phyloP scores from a whole-genome alignment of 2,797 vertebrate genomes.

The Lates japonicus region DNA sequence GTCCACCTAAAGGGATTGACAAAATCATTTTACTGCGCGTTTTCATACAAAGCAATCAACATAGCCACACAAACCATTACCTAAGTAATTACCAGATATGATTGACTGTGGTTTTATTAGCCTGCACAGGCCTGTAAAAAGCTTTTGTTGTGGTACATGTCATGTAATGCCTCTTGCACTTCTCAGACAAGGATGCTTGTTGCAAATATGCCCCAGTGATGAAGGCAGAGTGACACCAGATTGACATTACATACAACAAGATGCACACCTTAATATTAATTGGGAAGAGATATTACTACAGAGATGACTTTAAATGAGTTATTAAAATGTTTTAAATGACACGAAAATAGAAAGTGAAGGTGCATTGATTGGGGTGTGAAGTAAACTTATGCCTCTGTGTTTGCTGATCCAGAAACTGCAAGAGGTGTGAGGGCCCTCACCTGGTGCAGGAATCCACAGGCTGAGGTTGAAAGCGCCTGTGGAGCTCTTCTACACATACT shows the following conservation, averaged over 20 bases:
- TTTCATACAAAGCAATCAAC: neutral
- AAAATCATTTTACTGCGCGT: neutral
- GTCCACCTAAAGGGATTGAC: neutral
- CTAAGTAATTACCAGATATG: neutral
- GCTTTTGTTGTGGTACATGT: neutral
- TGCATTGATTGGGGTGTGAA: neutral
- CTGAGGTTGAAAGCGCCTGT: constrained; percentile 91
- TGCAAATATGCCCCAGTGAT: constrained; percentile 55
- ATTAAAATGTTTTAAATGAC: neutral
- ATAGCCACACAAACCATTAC: neutral
- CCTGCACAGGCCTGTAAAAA: neutral
- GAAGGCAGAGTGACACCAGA: constrained; percentile 58
- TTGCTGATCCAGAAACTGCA: too few relatives aligned
- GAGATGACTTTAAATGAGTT: constrained; percentile 1
- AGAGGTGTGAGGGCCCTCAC: constrained; percentile 73
- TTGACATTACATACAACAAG: neutral
- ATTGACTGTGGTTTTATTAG: neutral
- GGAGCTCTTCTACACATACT: constrained; percentile 93
- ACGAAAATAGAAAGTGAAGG: neutral
- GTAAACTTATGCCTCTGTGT: neutral
- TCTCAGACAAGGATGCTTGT: neutral
- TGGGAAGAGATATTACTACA: neutral
- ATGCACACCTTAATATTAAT: neutral
- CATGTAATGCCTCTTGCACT: neutral
- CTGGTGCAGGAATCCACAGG: constrained; percentile 89